Conservation (phyloP, 2,797 vertebrate species). For the Rhinogobio ventralis region DNA sequence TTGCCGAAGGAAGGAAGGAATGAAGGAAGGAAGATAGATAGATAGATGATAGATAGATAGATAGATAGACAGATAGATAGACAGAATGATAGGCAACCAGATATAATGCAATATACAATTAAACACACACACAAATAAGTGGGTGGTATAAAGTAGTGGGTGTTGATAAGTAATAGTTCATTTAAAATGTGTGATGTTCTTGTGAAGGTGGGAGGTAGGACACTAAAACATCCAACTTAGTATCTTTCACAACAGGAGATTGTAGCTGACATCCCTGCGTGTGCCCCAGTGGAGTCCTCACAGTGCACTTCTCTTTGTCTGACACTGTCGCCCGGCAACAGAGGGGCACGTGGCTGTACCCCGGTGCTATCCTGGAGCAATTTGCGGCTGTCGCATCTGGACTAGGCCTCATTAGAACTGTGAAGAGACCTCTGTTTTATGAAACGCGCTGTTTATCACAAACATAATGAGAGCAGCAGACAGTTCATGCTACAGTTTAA, state of each 20-base stretch:
- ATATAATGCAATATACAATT: background rate
- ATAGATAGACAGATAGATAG: background rate
- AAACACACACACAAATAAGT: background rate
- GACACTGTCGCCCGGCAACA: constrained; percentile 35
- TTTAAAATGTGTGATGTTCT: background rate
- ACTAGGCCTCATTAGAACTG: constrained; percentile 31
- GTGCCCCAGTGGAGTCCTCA: constrained; percentile 9
- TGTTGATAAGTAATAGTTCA: background rate
- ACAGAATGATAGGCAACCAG: background rate
- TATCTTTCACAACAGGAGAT: constrained; percentile 19
- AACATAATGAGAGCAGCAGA: constrained; percentile 16
- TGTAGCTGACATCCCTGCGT: constrained; percentile 31
- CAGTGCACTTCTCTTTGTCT: constrained; percentile 16
- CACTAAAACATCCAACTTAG: background rate
- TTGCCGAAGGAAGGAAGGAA: background rate
- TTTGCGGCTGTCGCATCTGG: constrained; percentile 22
- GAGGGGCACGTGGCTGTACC: constrained; percentile 32
- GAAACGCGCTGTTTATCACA: constrained; percentile 13
- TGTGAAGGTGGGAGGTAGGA: background rate
- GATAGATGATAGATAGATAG: background rate
- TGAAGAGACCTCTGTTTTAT: constrained; percentile 27
- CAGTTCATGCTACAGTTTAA: background rate
- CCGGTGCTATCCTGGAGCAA: constrained; percentile 40
- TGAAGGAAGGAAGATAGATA: no score
- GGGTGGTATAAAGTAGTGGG: background rate